These are phyloP conservation scores for Chloroceryle inda DNA, from an alignment of 2,797 vertebrate species.

Conservation along the genomic window DNA sequence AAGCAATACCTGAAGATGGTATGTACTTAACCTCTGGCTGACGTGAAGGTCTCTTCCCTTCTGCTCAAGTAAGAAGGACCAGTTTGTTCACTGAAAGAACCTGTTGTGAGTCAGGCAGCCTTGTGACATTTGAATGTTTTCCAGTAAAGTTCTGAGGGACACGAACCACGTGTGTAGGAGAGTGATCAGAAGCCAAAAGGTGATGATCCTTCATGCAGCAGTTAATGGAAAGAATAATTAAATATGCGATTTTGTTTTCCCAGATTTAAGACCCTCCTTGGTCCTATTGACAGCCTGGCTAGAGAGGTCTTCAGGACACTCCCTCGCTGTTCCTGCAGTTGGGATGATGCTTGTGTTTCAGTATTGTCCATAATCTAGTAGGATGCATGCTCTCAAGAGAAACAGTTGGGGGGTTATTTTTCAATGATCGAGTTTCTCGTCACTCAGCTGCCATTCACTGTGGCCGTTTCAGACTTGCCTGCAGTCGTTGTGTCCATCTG, in stretches of 20 bases:
- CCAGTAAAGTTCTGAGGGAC: not conserved
- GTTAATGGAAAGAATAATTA: not conserved
- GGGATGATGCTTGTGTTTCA: not conserved
- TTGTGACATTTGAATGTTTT: not conserved
- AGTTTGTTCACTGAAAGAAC: not conserved
- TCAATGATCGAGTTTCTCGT: not conserved
- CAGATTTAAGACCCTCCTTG: not conserved
- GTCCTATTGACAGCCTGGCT: rapidly evolving
- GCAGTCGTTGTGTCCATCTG: not conserved
- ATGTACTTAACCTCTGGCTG: not conserved
- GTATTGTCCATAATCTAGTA: not conserved
- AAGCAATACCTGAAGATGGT: not conserved
- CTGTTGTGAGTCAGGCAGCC: not conserved
- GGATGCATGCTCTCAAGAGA: not conserved
- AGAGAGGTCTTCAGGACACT: not conserved
- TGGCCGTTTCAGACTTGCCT: not conserved
- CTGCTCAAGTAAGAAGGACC: not conserved
- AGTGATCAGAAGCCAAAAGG: not conserved
- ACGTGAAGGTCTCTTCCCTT: not conserved
- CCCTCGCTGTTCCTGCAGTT: not conserved
- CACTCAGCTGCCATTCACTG: not conserved
- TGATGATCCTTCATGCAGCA: not conserved
- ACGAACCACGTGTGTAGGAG: rapidly evolving
- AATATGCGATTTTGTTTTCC: not conserved
- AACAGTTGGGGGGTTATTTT: not conserved